Evolutionary conservation across 2,888 invertebrate genomes (phyloP).

Genomic region (Subacronicta megacephala): DNA sequence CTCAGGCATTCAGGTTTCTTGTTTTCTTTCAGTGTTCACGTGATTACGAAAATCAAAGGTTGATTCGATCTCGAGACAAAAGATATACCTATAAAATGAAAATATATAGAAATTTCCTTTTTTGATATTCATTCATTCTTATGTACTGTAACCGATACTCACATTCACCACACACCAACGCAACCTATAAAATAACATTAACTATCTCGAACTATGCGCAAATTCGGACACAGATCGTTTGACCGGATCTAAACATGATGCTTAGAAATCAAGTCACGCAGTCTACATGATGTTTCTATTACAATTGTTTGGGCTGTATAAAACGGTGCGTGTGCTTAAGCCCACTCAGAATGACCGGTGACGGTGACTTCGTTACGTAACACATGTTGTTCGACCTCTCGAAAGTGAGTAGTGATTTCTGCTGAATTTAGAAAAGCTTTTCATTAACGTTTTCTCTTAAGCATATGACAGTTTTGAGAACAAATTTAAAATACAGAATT

Average conservation of each 20-base stretch:
- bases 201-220: constrained; percentile 20
- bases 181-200: constrained; percentile 27
- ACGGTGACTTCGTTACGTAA: constrained; percentile 38
- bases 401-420: constrained; percentile 42
- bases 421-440: constrained; percentile 23
- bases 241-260: constrained; percentile 41
- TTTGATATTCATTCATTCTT: too few species aligned
- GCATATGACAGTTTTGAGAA: constrained; percentile 6
- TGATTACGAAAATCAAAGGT: too few species aligned
- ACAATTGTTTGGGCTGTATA: constrained; percentile 47
- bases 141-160: too few species aligned
- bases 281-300: constrained; percentile 51
- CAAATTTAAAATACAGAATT: constrained; percentile 11
- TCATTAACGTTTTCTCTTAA: constrained; percentile 24
- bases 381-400: constrained; percentile 47
- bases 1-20: too few species aligned
- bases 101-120: too few species aligned
- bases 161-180: constrained; percentile 1
- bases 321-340: constrained; percentile 34
- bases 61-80: too few species aligned
- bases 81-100: too few species aligned
- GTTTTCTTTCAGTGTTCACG: too few species aligned
- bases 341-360: constrained; percentile 47
- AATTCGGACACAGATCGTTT: constrained; percentile 39
- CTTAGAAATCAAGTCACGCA: constrained; percentile 54